A percentile compares a stretch with the other conserved stretches of the same genome.
phyloP scores from a whole-genome alignment of 2,888 invertebrate species.

The Brachynemurus nebulosus region DNA sequence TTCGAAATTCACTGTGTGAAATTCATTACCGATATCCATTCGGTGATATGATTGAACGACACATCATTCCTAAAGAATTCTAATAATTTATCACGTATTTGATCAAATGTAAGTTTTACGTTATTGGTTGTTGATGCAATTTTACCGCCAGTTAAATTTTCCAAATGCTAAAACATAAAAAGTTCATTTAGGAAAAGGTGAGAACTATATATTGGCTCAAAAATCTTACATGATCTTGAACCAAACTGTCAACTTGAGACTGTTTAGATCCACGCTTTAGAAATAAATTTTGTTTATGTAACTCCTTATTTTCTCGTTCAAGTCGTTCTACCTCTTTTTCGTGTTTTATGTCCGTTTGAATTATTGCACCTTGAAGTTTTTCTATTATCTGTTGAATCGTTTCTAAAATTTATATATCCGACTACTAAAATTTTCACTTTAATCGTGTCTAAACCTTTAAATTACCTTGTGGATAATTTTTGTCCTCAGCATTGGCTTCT shows the following conservation, averaged over 20 bases:
- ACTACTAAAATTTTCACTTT: too few species aligned
- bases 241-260: conserved; percentile 39
- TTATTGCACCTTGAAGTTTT: too few species aligned
- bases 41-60: conserved; percentile 38
- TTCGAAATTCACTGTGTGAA: not conserved
- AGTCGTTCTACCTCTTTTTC: too few species aligned
- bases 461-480: too few species aligned
- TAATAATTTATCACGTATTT: conserved; percentile 38
- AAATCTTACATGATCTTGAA: conserved; percentile 33
- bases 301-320: too few species aligned
- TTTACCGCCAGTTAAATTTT: conserved; percentile 33
- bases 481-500: conserved; percentile 74
- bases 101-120: conserved; percentile 30
- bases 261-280: too few species aligned
- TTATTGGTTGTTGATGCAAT: conserved; percentile 24
- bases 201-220: too few species aligned
- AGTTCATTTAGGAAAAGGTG: conserved; percentile 10
- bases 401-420: too few species aligned
- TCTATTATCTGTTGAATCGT: too few species aligned
- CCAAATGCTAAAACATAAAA: conserved; percentile 34
- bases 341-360: too few species aligned
- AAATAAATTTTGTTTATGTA: too few species aligned
- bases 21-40: conserved; percentile 43
- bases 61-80: conserved; percentile 36
- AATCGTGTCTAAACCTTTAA: too few species aligned